Conservation (phyloP, 2,888 invertebrate genomes). For the Tinea trinotella region DNA sequence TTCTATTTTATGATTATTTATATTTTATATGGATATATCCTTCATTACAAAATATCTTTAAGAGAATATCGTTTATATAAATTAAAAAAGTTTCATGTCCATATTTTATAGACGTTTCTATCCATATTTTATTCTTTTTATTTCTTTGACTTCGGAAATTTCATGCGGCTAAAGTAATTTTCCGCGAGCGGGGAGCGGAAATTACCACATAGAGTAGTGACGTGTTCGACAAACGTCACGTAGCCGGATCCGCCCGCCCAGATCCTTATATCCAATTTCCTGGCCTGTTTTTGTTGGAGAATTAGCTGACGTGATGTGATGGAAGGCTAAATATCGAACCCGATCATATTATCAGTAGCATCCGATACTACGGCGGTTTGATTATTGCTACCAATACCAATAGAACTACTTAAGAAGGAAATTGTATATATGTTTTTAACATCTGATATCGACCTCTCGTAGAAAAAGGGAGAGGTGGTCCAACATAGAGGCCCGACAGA, state of each 20-base stretch:
- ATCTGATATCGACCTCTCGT: no score
- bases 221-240: slow-evolving; percentile 72
- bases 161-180: slow-evolving; percentile 70
- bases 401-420: no score
- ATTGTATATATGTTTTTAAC: no score
- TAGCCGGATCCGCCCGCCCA: slow-evolving; percentile 63
- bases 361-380: slow-evolving; percentile 17
- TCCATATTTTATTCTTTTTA: slow-evolving; percentile 39
- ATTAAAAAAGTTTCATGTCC: background rate
- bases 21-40: no score
- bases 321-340: slow-evolving; percentile 51
- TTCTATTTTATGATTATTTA: no score
- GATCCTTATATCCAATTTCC: slow-evolving; percentile 73
- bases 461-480: no score
- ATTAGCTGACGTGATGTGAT: slow-evolving; percentile 67
- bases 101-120: background rate
- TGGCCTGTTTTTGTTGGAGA: slow-evolving; percentile 66
- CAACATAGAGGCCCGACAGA: no score
- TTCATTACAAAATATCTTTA: no score
- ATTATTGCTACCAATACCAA: slow-evolving; percentile 5
- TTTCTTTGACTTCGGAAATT: slow-evolving; percentile 63
- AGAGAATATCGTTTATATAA: background rate
- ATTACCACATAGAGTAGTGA: slow-evolving; percentile 72
- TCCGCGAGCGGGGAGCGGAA: slow-evolving; percentile 66
- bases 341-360: slow-evolving; percentile 36